Base-by-base conservation (phyloP, 2,888 invertebrate species). In the Xestia c-nigrum region DNA sequence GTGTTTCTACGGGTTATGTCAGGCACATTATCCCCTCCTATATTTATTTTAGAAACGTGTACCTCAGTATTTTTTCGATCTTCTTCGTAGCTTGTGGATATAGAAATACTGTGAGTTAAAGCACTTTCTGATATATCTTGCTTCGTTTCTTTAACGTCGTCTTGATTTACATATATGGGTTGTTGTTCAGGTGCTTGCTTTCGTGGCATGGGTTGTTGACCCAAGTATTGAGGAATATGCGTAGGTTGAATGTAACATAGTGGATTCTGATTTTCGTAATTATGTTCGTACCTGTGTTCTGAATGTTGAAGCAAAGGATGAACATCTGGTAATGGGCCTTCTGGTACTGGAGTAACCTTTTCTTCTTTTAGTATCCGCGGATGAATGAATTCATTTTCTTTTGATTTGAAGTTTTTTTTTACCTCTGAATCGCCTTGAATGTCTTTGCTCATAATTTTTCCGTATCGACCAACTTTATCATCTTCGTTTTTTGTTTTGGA, bases 271-370 rank as follows among this genome's bases (percentile, higher is more conserved):
- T 97, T 96, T 89, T 97, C 97, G 85, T 97, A 97, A 76, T 97
- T 96, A 75, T 97, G 97, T 91, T 98, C 98, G 90, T 97, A 98
- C 78, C 98, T 97, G 91, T 98, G 98, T 90, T 98, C 98, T 0
- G 98, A 98, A 93, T 98, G 98, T 90, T 98, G 98, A 38, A 98
- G 94, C 72, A 98, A 94, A 5, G 98, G 98, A 94, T 98, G 98
- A 69, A 94, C 95, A 88, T 95, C 96, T 72, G 94, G 97, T 70
- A 96, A 89, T 12, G 94, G 97, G 47, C 92, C 97, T 92, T 93
- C 96, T 75, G 93, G 97, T 52, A 96, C 94, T 6, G 97, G 97
- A 61, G 96, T 97, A 0, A 97, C 97, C 86, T 95, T 96, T 81
- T 95, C 97, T 90, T 96, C 97, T 89, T 96, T 97, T 66, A 97